A percentile compares a stretch with the other conserved stretches of the same genome.
phyloP scores from a whole-genome alignment of 2,797 vertebrate genomes.

The Phrynocephalus vlangalii region DNA sequence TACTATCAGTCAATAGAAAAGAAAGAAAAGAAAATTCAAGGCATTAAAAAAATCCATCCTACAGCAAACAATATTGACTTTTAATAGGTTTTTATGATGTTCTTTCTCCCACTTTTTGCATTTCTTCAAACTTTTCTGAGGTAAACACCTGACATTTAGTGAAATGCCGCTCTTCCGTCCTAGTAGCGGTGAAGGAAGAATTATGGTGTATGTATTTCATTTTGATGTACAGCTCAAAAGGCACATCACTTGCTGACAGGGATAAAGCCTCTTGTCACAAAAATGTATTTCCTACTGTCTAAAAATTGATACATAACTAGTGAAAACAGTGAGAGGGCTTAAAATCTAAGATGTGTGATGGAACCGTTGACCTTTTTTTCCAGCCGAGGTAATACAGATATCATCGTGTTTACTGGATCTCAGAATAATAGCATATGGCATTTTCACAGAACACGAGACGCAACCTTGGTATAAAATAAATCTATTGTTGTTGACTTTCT shows the following conservation, averaged over 20 bases:
- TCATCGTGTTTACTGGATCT: conserved; percentile 64
- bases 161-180: conserved; percentile 80
- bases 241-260: conserved; percentile 73
- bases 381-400: conserved; percentile 71
- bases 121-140: conserved; percentile 51
- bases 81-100: conserved; percentile 16
- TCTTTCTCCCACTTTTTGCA: conserved; percentile 33
- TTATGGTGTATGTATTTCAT: conserved; percentile 78
- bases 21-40: background rate
- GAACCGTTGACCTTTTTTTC: conserved; percentile 81
- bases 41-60: background rate
- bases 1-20: background rate
- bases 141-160: conserved; percentile 83
- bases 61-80: background rate
- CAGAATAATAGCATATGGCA: background rate
- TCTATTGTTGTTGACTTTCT: conserved; percentile 11
- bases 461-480: conserved; percentile 12
- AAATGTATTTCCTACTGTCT: conserved; percentile 79
- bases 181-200: conserved; percentile 65
- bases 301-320: conserved; percentile 81
- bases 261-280: conserved; percentile 87
- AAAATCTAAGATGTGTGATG: conserved; percentile 72
- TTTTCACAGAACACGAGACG: conserved; percentile 3
- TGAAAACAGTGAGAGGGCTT: conserved; percentile 75
- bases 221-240: conserved; percentile 76